Base-by-base conservation (phyloP, 2,888 invertebrate species). In the Thecocarcelia acutangulata region DNA sequence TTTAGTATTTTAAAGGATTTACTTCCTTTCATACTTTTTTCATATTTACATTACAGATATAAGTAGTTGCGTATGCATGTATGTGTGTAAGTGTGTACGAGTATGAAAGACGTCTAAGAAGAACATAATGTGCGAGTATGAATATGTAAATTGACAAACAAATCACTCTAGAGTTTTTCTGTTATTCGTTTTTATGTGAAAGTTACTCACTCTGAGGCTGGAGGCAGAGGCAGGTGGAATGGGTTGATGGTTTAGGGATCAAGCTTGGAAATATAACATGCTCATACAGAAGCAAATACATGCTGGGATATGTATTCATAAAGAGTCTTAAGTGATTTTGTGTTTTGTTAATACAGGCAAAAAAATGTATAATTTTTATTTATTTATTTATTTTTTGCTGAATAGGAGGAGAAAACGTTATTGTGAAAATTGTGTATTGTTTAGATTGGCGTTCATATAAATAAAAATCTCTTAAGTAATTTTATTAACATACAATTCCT, bases 101-200 rank as follows among this genome's bases (percentile, higher is more conserved):
- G n/a, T n/a, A 33, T 8, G 33, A 33, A 9, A 3, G 9, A 33
- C 72, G 64, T 56, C 50, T 63, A 69, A 77, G 72, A 33, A 74
- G 59, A 77, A 77, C 69, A 73, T 59, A 82, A 77, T 52, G 56
- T 69, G 66, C 68, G 68, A 56, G 83, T 81, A 85, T 84, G 85
- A 84, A 85, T 87, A 88, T 89, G 88, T 86, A 89, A 88, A 89
- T 89, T 89, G 85, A 86, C 86, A 86, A 87, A 88, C 87, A 89
- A 89, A 89, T 89, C 88, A 88, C 88, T 88, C 86, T 64, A 66
- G 81, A 69, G 69, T 74, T 73, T 69, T 73, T 52, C 56, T 19
- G 15, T 63, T 64, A 37, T 74, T 63, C 64, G 33, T 69, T 40
- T 72, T 58, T 64, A 73, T 70, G 68, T 75, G 84, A 79, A 80